Percentiles rank a stretch among this genome's conserved stretches.
phyloP scores from a whole-genome alignment of 1,140 invertebrate genomes.

The Papilio machaon region DNA sequence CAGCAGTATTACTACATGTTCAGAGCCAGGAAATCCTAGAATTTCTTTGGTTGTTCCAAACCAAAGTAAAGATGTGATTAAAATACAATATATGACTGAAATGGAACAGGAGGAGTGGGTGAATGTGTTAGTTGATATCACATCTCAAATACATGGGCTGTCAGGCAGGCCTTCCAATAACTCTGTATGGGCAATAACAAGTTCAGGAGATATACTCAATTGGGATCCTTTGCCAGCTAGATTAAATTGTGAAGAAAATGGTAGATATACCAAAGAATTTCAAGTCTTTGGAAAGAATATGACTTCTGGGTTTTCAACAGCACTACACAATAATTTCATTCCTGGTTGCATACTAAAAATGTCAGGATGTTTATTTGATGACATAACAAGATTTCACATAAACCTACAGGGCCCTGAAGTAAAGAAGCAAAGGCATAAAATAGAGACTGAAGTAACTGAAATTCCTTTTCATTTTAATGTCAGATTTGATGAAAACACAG shows the following conservation, averaged over 20 bases:
- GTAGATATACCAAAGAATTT: slow-evolving; percentile 85
- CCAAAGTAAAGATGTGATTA: slow-evolving; percentile 83
- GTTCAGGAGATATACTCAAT: slow-evolving; percentile 90
- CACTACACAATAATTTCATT: slow-evolving; percentile 85
- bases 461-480: slow-evolving; percentile 92
- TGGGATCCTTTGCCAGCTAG: slow-evolving; percentile 86
- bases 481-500: slow-evolving; percentile 85
- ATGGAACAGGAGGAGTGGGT: slow-evolving; percentile 94
- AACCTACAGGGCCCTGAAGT: slow-evolving; percentile 89
- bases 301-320: slow-evolving; percentile 72
- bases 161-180: slow-evolving; percentile 86
- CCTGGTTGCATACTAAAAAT: slow-evolving; percentile 86
- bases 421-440: slow-evolving; percentile 85
- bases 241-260: slow-evolving; percentile 75
- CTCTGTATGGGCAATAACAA: slow-evolving; percentile 90
- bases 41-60: slow-evolving; percentile 87
- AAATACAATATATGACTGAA: slow-evolving; percentile 89
- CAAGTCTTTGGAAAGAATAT: slow-evolving; percentile 87
- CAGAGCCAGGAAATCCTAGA: slow-evolving; percentile 89
- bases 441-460: slow-evolving; percentile 86
- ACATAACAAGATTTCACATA: slow-evolving; percentile 87
- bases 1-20: slow-evolving; percentile 87
- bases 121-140: slow-evolving; percentile 86
- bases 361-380: slow-evolving; percentile 87
- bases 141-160: slow-evolving; percentile 87